Base-by-base conservation (phyloP, 1,140 invertebrate genomes). In the Temnothorax curvispinosus region DNA sequence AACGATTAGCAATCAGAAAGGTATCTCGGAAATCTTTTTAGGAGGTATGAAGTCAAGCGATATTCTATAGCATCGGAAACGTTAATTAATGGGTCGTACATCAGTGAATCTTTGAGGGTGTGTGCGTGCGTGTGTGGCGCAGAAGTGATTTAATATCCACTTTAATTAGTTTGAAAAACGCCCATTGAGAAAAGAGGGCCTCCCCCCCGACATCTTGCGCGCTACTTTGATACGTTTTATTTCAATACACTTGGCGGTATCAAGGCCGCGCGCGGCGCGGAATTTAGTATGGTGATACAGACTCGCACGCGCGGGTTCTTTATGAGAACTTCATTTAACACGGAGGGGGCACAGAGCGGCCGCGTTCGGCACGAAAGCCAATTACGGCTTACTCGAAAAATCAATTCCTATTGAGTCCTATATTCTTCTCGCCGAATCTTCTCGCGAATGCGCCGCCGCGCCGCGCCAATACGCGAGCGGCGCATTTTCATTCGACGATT, bases 151-250 rank as follows among this genome's bases (percentile, higher is more conserved):
- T 92, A 92, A 91, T 90, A 92, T 90, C 90, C 90, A 87, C 87
- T 89, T 93, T 93, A 93, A 93, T 93, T 93, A 93, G 91, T 89
- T 92, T 88, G 92, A 92, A 93, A 93, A 93, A 93, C 89, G 89
- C 80, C 91, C 88, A 92, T 92, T 90, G 88, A 71, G 78, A 87
- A 82, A 64, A 88, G 38, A 21, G 65, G 50, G 0, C 50, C 47
- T 9, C 50, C 27, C 21, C 62, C 62, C 47, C 87, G 47, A 82
- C 88, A 67, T 27, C 76, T 87, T 77, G 88, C 88, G 77, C 84
- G 88, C 88, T 69, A 89, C 88, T 89, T 87, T 50, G 77, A 80
- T 82, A 90, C 88, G 87, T 91, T 91, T 89, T 90, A 85, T 88
- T 91, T 88, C 88, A 71, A 86, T 84, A 67, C 86, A 77, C 74